Evolutionary conservation across 1,140 invertebrate genomes (phyloP), one percentile per base, ranked within the genome.

Genomic region (Carcinoscorpius rotundicauda): DNA sequence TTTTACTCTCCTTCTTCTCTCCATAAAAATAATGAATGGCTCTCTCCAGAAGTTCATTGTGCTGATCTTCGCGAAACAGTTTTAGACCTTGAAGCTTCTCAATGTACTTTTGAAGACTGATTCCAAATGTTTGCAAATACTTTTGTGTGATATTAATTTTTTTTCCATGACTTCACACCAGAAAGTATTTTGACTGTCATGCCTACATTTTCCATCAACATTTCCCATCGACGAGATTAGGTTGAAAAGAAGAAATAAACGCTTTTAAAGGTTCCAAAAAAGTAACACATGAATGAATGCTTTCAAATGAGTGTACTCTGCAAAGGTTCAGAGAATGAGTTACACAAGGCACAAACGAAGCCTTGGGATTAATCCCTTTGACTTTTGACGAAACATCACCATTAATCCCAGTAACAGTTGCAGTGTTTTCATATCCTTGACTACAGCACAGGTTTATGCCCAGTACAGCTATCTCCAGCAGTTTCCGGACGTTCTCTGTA

Each of bases 101-200:
- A n/a, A 55, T n/a, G n/a, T 8, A 8, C 53, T 55, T 55, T 55
- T 55, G 6, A 6, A 55, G n/a, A 55, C 53, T 55, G 6, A 55
- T 55, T 55, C 53, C 53, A 55, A n/a, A 55, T 8, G n/a, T 55
- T 55, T 55, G 53, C 53, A 55, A n/a, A 55, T 55, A 55, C n/a
- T 1, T 55, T n/a, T 55, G 53, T 8, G 53, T 55, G 6, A n/a
- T n/a, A 55, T 55, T 55, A 8, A 55, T n/a, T n/a, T 55, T n/a
- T n/a, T n/a, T n/a, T 55, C 53, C 53, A 55, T 8, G n/a, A 55
- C 53, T 6, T 55, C 6, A 55, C n/a, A 55, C 53, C 53, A 55
- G n/a, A 55, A 55, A 55, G 6, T 1, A 6, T 6, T 55, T 55
- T 55, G n/a, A 55, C 53, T n/a, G 53, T 55, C 6, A 55, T 55